Evolutionary conservation across 2,113 vertebrate genomes (phyloP), one percentile per base, ranked within the genome.

Genomic region (Microcebus ravelobensis): DNA sequence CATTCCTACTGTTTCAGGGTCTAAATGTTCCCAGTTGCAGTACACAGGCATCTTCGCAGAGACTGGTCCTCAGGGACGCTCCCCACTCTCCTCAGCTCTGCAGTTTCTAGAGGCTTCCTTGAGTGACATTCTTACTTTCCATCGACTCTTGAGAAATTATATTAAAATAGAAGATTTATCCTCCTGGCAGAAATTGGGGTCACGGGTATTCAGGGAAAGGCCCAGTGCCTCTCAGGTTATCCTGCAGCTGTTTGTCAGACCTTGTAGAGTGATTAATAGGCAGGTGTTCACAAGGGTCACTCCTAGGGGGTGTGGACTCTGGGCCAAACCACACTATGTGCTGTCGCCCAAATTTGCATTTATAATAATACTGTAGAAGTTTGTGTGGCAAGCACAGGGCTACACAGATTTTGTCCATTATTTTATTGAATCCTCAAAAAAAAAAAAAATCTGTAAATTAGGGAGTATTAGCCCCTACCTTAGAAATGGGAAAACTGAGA

Each of bases 161-260:
- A 85, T 82, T 48, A 86, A 94, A 85, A 86, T 57, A 57, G 73
- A 73, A 96, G 93, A 94, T 94, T 95, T 90, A 96, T 96, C 61
- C 61, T 52, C 18, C 12, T 25, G 14, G 89, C 52, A 50, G 39
- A 96, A 93, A 95, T 77, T 94, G 89, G 86, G 82, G 96, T 97
- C 91, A 94, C 87, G 29, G 68, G 50, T 87, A 57, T 57, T 91
- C 63, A 91, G 36, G 10, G 70, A 87, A 91, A 84, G 59, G 63
- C 45, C 25, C 73, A 36, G 23, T 27, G 27, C 65, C 45, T 68
- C 31, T 29, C 65, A 13, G 42, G 42, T 80, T 79, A 73, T 70
- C 73, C 89, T 18, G 77, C 31, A 82, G 61, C 77, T 42, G 3
- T 94, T 91, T 93, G 67, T 96, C 91, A 97, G 71, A 89, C 6